Evolutionary conservation across 2,113 vertebrate species (phyloP).

Genomic region (Ictalurus punctatus): DNA sequence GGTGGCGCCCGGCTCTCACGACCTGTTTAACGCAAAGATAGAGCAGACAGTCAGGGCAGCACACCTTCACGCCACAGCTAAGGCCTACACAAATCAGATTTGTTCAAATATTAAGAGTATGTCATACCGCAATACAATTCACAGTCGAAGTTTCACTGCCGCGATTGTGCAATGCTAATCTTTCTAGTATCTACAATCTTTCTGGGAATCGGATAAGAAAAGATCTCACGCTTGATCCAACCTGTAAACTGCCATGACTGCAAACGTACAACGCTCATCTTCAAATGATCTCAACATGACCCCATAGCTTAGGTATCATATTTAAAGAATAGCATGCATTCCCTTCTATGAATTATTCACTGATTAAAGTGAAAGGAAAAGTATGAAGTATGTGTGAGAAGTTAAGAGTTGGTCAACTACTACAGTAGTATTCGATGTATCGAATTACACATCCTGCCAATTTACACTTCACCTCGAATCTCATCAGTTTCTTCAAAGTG

Average conservation of each 20-base stretch:
- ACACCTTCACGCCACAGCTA: constrained; percentile 68
- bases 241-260: neutral
- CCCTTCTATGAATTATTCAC: neutral
- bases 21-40: constrained; percentile 84
- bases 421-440: neutral
- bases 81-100: constrained; percentile 26
- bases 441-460: neutral
- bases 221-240: neutral
- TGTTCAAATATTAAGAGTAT: neutral
- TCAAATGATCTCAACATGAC: neutral
- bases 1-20: constrained; percentile 76
- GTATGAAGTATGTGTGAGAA: neutral
- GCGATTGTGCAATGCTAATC: neutral
- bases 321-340: neutral
- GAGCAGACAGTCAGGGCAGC: constrained; percentile 78
- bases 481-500: neutral
- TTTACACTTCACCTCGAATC: neutral
- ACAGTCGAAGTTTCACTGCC: neutral
- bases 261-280: neutral
- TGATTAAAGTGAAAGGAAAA: neutral
- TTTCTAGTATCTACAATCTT: neutral
- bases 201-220: neutral
- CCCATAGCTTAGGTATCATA: neutral
- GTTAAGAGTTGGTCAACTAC: neutral
- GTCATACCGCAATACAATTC: neutral